Evolutionary conservation across 2,797 vertebrate genomes (phyloP).

Genomic region (Premnoplex brunnescens): DNA sequence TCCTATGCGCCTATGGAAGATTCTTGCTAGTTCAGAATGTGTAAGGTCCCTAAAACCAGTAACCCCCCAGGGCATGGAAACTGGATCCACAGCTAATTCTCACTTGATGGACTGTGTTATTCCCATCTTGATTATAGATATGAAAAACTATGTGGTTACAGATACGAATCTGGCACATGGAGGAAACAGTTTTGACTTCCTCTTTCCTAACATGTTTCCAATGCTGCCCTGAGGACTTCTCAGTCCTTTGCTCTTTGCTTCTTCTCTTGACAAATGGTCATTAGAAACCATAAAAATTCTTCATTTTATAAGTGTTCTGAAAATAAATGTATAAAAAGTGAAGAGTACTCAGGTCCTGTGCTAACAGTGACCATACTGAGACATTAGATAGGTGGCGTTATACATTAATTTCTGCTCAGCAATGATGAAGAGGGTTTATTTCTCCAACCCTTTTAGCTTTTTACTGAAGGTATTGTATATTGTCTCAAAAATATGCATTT

Average conservation of each 20-base stretch:
- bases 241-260: not conserved
- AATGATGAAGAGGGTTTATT: not conserved
- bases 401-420: not conserved
- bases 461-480: not conserved
- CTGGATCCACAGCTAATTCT: not conserved
- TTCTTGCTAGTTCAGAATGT: not conserved
- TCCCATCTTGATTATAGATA: not conserved
- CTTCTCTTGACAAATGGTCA: not conserved
- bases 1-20: not conserved
- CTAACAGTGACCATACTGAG: not conserved
- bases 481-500: conserved; percentile 44
- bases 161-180: not conserved
- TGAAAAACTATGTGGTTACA: not conserved
- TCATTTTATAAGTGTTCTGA: not conserved
- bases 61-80: not conserved
- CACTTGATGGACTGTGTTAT: not conserved
- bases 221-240: not conserved
- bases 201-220: not conserved
- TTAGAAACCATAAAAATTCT: not conserved
- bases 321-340: not conserved
- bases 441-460: not conserved
- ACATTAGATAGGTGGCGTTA: not conserved
- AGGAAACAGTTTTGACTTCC: not conserved
- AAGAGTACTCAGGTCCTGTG: not conserved
- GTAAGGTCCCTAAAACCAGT: not conserved